Base-by-base conservation (phyloP, 2,888 invertebrate genomes). In the Parnassius glacialis region DNA sequence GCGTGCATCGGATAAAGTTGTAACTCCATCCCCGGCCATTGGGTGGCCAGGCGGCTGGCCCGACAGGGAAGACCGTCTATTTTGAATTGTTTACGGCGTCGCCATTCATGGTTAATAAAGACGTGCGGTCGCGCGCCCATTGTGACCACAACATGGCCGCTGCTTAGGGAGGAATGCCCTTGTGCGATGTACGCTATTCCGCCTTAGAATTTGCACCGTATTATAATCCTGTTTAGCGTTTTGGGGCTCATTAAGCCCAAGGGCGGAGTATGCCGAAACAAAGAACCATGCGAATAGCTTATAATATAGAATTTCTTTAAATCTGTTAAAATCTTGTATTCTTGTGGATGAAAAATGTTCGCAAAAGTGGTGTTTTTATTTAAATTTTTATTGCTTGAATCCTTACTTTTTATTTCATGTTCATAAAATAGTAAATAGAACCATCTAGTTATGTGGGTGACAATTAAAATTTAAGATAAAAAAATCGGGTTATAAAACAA, bases 101-200 rank as follows among this genome's bases (percentile, higher is more conserved):
- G 73, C 83, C 81, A 80, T 84, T 85, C 83, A 80, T 80, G 80
- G 80, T 74, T 80, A 80, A 82, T 83, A 83, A 80, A 83, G 81
- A 77, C 75, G 74, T 74, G 70, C 65, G 68, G 59, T 59, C 65
- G 72, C 75, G 75, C 74, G 70, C 72, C 76, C 75, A 77, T 82
- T 82, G 81, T 81, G 74, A 68, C 77, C 76, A 69, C 75, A 72
- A 65, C 71, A 75, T 74, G 74, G 75, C 76, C 68, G 74, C 70
- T 65, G 72, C 70, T 73, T 70, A 74, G 76, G 78, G 83, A 76
- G 76, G 80, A 81, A 83, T 83, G 83, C 79, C 80, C 80, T 80
- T 65, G 62, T 66, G 68, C 43, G 62, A 44, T 52, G 52, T 44
- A 53, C 50, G 48, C 51, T 51, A 52, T 52, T 20, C 11, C 25